Evolutionary conservation across 2,113 vertebrate species (phyloP).

Genomic region (Falcunculus frontatus): DNA sequence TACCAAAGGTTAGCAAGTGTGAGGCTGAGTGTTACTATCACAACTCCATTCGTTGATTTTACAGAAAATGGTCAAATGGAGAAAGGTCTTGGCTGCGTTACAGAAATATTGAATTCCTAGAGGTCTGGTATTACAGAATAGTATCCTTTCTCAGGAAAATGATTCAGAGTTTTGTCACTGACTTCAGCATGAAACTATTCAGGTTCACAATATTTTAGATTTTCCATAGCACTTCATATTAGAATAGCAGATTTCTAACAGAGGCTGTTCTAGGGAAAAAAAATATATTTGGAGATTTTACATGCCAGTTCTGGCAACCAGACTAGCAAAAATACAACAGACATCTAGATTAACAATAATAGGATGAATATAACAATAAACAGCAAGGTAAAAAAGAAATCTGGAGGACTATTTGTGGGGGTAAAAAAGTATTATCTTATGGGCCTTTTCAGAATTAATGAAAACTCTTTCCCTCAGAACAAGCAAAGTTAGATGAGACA

Average conservation of each 20-base stretch:
- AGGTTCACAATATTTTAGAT: neutral
- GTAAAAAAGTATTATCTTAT: neutral
- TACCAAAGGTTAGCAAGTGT: neutral
- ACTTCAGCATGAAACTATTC: neutral
- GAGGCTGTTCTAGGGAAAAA: neutral
- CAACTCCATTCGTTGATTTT: neutral
- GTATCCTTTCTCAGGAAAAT: neutral
- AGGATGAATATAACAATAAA: neutral
- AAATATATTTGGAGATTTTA: neutral
- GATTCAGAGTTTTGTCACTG: neutral
- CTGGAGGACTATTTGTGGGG: neutral
- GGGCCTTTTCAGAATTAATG: neutral
- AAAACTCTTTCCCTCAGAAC: neutral
- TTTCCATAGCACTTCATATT: neutral
- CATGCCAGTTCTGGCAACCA: neutral
- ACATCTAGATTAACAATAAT: neutral
- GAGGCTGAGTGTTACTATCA: neutral
- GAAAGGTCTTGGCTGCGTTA: neutral
- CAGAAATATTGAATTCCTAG: neutral
- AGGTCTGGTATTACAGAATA: neutral
- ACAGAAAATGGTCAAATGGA: neutral
- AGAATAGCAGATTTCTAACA: neutral
- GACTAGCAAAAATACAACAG: neutral
- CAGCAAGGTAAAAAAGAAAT: neutral
- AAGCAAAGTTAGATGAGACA: neutral